These are phyloP conservation scores for Thamnophis elegans DNA, from an alignment of 2,797 vertebrate genomes.

Conservation along the genomic window DNA sequence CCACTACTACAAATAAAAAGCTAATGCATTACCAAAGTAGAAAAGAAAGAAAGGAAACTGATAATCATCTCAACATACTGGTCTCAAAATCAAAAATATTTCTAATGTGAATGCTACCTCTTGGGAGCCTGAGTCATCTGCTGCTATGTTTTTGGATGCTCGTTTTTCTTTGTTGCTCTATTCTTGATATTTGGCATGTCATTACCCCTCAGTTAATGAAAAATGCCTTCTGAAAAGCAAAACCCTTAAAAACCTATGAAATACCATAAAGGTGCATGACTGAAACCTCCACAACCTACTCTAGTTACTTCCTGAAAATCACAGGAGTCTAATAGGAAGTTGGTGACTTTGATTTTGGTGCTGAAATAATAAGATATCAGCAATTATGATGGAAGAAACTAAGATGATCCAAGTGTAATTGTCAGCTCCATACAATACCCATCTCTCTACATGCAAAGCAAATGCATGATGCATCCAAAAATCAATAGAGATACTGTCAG, in stretches of 20 bases:
- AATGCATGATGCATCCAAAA: not conserved
- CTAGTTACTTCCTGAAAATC: constrained; percentile 14
- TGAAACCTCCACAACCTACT: constrained; percentile 34
- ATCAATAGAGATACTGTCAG: not conserved
- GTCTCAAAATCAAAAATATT: constrained; percentile 12
- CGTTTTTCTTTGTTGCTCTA: not conserved
- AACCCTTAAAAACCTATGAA: not conserved
- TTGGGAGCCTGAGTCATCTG: not conserved
- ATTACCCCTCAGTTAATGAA: not conserved
- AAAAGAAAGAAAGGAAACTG: not conserved
- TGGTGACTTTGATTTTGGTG: not conserved
- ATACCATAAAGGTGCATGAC: not conserved
- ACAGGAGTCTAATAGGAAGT: constrained; percentile 2
- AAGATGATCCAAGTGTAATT: constrained; percentile 2
- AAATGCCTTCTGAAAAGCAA: constrained; percentile 19
- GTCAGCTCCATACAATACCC: not conserved
- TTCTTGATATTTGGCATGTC: constrained; percentile 4
- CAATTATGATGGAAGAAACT: constrained; percentile 2
- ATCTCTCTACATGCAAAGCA: not conserved
- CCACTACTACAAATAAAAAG: not conserved
- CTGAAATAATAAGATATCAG: constrained; percentile 4
- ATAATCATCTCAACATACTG: not conserved
- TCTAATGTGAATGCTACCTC: not conserved
- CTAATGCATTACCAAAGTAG: not conserved
- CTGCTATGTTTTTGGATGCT: constrained; percentile 1